Percentiles rank a stretch among this genome's conserved stretches.
Evolutionary conservation across 2,797 vertebrate genomes (phyloP).

Genomic region (Sphenopsis melanotis): DNA sequence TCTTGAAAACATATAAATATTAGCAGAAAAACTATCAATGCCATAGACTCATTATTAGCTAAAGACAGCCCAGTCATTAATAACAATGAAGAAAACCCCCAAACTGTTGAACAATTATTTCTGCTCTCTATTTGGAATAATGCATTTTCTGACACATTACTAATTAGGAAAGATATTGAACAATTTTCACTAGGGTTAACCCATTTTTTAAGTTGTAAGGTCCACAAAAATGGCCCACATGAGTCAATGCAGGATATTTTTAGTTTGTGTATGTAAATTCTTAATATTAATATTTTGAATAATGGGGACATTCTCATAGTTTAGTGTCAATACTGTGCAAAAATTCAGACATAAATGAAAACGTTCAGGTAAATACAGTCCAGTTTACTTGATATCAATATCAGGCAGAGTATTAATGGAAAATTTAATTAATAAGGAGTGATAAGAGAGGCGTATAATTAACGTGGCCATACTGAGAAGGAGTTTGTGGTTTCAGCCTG

Average conservation of each 20-base stretch:
- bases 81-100: not conserved
- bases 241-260: not conserved
- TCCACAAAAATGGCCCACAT: not conserved
- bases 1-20: not conserved
- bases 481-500: not conserved
- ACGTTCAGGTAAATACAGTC: not conserved
- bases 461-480: not conserved
- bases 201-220: not conserved
- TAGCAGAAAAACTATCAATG: not conserved
- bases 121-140: not conserved
- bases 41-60: not conserved
- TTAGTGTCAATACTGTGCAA: not conserved
- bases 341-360: not conserved
- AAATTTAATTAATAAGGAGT: not conserved
- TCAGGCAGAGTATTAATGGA: not conserved
- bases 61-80: not conserved
- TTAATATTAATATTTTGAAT: not conserved
- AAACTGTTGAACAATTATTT: not conserved
- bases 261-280: not conserved
- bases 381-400: not conserved
- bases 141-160: not conserved
- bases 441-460: not conserved
- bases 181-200: not conserved
- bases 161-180: conserved; percentile 12
- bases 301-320: not conserved